These are phyloP conservation scores for Limanda limanda DNA, from an alignment of 2,113 vertebrate genomes.

Conservation along the genomic window DNA sequence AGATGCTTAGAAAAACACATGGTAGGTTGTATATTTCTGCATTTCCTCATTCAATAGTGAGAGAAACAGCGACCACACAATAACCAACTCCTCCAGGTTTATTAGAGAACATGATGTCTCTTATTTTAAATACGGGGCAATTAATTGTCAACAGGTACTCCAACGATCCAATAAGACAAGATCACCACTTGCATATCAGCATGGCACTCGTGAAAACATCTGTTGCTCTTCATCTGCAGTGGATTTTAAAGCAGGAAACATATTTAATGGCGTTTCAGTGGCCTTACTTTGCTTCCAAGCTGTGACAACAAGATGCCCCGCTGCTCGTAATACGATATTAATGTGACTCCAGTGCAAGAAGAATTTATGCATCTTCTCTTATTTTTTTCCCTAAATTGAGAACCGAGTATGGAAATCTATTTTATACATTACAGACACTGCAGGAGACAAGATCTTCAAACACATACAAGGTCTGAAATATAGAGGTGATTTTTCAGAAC, in stretches of 20 bases:
- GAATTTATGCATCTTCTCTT: neutral
- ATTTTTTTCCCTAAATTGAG: neutral
- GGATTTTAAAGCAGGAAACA: neutral
- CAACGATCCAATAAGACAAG: neutral
- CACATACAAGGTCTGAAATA: constrained; percentile 32
- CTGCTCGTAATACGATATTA: neutral
- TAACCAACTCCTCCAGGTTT: no score
- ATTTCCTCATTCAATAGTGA: no score
- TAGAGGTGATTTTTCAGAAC: constrained; percentile 34
- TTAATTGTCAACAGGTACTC: no score
- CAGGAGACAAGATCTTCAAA: constrained; percentile 17
- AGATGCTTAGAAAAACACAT: no score
- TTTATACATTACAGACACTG: constrained; percentile 19
- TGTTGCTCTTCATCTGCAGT: neutral
- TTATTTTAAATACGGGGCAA: no score
- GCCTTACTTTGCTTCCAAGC: neutral
- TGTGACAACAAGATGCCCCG: neutral
- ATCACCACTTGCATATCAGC: neutral
- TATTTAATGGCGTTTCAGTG: neutral
- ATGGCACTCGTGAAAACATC: neutral
- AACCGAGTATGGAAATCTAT: neutral
- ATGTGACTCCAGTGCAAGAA: neutral
- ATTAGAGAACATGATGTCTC: no score
- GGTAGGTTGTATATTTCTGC: no score
- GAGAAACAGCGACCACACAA: no score